Evolutionary conservation across 2,888 invertebrate species (phyloP).

Genomic region (Leistus spinibarbis): DNA sequence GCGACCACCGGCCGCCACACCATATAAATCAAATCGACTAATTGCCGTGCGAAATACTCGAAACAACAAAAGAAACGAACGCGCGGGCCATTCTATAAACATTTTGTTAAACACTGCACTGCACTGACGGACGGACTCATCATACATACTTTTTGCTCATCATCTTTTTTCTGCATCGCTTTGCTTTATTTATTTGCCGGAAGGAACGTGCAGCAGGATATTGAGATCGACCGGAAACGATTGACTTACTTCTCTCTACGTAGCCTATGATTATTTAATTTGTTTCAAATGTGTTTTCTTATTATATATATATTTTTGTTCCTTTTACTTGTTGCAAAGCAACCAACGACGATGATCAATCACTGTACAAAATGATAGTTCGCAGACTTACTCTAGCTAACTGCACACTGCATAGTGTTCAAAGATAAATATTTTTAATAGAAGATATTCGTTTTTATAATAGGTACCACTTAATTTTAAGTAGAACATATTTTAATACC

Average conservation of each 20-base stretch:
- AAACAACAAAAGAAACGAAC: not conserved
- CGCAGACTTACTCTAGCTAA: too few relatives aligned
- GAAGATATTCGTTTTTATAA: too few relatives aligned
- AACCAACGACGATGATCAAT: too few relatives aligned
- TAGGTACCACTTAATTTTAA: too few relatives aligned
- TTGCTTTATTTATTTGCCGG: not conserved
- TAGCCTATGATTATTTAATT: not conserved
- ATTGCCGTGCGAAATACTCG: constrained; percentile 9
- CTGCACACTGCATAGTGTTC: too few relatives aligned
- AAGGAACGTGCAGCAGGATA: not conserved
- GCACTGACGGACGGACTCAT: too few relatives aligned
- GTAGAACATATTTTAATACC: too few relatives aligned
- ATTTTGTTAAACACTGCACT: too few relatives aligned
- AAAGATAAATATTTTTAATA: too few relatives aligned
- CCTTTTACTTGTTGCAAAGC: too few relatives aligned
- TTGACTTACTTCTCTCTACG: not conserved
- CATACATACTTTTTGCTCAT: not conserved
- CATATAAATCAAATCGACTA: constrained; percentile 7
- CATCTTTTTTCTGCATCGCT: not conserved
- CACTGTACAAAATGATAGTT: too few relatives aligned
- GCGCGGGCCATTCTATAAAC: not conserved
- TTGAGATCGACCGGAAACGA: not conserved
- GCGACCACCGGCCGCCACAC: constrained; percentile 7
- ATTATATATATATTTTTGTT: too few relatives aligned
- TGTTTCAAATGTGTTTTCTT: not conserved